These are phyloP conservation scores for Stictonetta naevosa DNA, from an alignment of 2,113 vertebrate genomes.

Conservation along the genomic window DNA sequence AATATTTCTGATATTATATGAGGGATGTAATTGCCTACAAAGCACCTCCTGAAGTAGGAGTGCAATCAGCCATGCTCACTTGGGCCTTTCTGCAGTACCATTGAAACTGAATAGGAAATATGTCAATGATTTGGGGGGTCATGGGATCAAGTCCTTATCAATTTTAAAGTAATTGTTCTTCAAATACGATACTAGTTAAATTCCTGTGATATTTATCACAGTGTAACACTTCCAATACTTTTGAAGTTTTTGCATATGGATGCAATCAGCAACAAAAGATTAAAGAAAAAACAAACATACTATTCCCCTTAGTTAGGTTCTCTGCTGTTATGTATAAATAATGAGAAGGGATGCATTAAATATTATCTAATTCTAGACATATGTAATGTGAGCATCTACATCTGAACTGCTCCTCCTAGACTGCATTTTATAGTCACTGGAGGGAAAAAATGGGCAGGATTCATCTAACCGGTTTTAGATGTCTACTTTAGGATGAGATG, in stretches of 20 bases:
- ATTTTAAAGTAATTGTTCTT: not conserved
- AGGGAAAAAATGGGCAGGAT: not conserved
- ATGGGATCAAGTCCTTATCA: not conserved
- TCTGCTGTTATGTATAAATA: conserved; percentile 51
- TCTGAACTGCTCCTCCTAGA: conserved; percentile 42
- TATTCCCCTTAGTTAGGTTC: not conserved
- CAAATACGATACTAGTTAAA: not conserved
- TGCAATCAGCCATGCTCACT: not conserved
- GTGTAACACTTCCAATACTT: not conserved
- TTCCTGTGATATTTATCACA: not conserved
- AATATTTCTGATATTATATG: not conserved
- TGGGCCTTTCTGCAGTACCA: not conserved
- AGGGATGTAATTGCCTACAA: not conserved
- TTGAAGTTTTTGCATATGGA: not conserved
- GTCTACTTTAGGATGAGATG: conserved; percentile 12
- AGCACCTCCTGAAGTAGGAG: not conserved
- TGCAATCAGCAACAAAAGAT: not conserved
- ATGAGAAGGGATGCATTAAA: conserved; percentile 42
- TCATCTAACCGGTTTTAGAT: not conserved
- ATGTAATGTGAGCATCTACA: not conserved
- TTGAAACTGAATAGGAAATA: not conserved
- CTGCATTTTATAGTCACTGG: not conserved
- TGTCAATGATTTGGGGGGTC: not conserved
- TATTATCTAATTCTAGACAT: conserved; percentile 9
- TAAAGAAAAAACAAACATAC: not conserved